phyloP scores from a whole-genome alignment of 92 coral and sea anemone genomes.

The Paramuricea clavata region DNA sequence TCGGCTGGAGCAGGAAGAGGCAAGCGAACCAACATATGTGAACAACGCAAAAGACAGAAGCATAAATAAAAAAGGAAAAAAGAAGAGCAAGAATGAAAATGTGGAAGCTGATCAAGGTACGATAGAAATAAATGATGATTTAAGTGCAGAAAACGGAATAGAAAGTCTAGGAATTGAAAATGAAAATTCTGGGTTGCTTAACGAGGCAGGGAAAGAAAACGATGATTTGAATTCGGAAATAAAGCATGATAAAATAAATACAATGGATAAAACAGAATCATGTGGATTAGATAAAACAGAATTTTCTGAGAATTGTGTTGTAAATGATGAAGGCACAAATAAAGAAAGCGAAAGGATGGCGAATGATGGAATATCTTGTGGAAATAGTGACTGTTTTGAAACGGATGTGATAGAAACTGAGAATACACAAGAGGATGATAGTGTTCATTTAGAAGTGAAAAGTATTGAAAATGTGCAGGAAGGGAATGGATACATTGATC shows the following conservation, averaged over 20 bases:
- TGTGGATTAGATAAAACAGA: background rate
- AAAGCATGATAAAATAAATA: background rate
- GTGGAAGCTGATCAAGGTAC: background rate
- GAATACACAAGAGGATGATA: background rate
- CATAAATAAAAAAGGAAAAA: background rate
- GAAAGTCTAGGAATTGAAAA: too few relatives aligned
- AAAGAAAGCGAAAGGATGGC: background rate
- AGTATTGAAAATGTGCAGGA: background rate
- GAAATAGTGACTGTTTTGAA: background rate
- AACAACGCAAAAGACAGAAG: background rate
- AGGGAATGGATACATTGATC: background rate
- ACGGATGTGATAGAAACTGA: background rate
- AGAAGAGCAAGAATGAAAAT: background rate
- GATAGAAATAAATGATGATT: background rate
- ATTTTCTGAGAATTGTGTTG: background rate
- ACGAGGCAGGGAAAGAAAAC: background rate
- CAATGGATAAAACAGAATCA: background rate
- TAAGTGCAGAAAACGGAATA: background rate
- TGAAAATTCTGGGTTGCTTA: background rate
- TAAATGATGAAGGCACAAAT: background rate
- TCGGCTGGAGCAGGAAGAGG: constrained; percentile 7
- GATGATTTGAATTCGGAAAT: background rate
- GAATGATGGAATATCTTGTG: background rate
- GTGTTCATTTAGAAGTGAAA: background rate
- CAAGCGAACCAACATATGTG: constrained; percentile 26